Conservation (phyloP, 2,113 vertebrate genomes). For the Cyphomyrus discorhynchus region DNA sequence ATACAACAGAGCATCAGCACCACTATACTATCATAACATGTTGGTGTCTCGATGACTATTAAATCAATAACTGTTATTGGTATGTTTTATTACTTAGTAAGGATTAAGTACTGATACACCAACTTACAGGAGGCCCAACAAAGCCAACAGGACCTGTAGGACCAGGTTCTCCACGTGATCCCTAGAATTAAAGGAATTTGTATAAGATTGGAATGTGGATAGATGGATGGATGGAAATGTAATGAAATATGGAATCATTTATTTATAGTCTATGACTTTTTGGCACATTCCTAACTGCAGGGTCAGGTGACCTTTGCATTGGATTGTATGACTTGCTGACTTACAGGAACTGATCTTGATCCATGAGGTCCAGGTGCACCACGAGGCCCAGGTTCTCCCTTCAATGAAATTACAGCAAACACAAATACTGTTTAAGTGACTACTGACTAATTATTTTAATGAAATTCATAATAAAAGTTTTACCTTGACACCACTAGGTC, state of each 20-base stretch:
- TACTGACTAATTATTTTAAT: background rate
- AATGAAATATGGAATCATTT: background rate
- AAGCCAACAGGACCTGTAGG: slow-evolving; percentile 91
- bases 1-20: background rate
- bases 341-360: slow-evolving; percentile 84
- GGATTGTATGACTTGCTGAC: slow-evolving; percentile 41
- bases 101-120: background rate
- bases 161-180: slow-evolving; percentile 89
- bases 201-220: background rate
- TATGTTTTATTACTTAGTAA: background rate
- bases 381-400: slow-evolving; percentile 93
- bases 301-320: background rate
- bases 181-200: slow-evolving; percentile 55
- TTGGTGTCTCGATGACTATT: background rate
- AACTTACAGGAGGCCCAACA: slow-evolving; percentile 81
- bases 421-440: background rate
- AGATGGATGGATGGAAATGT: background rate
- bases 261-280: background rate
- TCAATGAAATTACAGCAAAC: slow-evolving; percentile 34
- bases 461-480: background rate
- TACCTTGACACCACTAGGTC: slow-evolving; percentile 94
- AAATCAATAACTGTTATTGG: background rate
- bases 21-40: background rate
- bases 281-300: background rate
- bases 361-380: slow-evolving; percentile 85